These are phyloP conservation scores for Aquatica leii DNA, from an alignment of 2,888 invertebrate genomes.

Conservation along the genomic window DNA sequence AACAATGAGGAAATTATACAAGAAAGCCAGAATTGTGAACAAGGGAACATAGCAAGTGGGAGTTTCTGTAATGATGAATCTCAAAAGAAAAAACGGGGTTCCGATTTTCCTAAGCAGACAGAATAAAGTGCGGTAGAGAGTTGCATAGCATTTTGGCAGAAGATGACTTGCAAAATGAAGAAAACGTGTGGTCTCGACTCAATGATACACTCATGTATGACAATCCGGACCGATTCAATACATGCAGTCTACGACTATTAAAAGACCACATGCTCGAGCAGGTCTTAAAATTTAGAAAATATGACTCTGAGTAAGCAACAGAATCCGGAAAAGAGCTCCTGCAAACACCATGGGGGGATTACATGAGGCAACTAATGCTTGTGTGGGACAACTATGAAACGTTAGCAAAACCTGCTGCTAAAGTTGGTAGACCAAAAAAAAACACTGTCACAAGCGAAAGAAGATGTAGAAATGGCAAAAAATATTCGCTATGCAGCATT, in stretches of 20 bases:
- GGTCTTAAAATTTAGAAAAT: constrained; percentile 17
- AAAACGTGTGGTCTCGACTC: constrained; percentile 3
- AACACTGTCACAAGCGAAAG: not conserved
- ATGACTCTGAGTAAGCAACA: constrained; percentile 17
- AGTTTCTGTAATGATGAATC: too few relatives aligned
- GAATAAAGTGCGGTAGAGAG: constrained; percentile 7
- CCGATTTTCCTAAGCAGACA: constrained; percentile 4
- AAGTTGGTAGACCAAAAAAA: constrained; percentile 15
- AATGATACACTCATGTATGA: too few relatives aligned
- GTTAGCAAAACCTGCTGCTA: constrained; percentile 16
- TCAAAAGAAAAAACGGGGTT: constrained; percentile 10
- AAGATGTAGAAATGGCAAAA: constrained; percentile 11
- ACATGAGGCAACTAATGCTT: too few relatives aligned
- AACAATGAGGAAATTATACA: not conserved
- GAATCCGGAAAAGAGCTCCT: constrained; percentile 19
- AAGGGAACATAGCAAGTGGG: too few relatives aligned
- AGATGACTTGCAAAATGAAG: constrained; percentile 11
- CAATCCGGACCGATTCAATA: constrained; percentile 14
- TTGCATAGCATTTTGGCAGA: constrained; percentile 7
- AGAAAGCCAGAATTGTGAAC: constrained; percentile 9
- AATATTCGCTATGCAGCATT: constrained; percentile 18
- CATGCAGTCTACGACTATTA: constrained; percentile 18
- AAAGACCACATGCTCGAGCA: constrained; percentile 24
- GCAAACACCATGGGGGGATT: too few relatives aligned
- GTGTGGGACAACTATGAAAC: constrained; percentile 11